These are phyloP conservation scores for Planococcus citri DNA, from an alignment of 1,140 invertebrate genomes.

Conservation along the genomic window DNA sequence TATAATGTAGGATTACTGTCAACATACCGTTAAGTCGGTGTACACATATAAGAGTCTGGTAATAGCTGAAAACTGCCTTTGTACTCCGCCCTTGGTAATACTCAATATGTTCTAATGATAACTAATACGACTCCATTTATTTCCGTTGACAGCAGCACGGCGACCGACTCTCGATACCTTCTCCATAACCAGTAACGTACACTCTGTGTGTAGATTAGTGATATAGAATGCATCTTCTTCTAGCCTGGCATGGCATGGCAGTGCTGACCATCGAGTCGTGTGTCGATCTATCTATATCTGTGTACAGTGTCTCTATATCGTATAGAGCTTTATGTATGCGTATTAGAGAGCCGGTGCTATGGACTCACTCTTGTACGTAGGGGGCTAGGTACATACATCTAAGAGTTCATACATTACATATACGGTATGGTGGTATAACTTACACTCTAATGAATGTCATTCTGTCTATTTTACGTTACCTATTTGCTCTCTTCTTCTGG, in stretches of 20 bases:
- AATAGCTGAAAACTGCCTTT: not conserved
- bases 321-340: too few species aligned
- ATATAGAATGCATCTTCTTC: too few species aligned
- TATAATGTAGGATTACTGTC: not conserved
- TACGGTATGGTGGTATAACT: not conserved
- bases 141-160: not conserved
- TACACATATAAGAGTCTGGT: not conserved
- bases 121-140: slow-evolving; percentile 7
- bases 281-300: too few species aligned
- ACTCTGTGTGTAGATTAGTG: too few species aligned
- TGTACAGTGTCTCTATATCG: too few species aligned
- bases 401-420: too few species aligned
- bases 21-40: not conserved
- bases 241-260: too few species aligned
- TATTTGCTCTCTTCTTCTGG: not conserved
- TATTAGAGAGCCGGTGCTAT: too few species aligned
- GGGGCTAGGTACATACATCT: too few species aligned
- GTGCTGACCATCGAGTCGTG: too few species aligned
- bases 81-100: not conserved
- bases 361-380: too few species aligned
- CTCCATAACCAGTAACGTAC: not conserved
- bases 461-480: not conserved
- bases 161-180: too few species aligned
- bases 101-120: slow-evolving; percentile 3
- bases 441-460: not conserved